Conservation (phyloP, 2,888 invertebrate genomes). For the Amiota mariae region DNA sequence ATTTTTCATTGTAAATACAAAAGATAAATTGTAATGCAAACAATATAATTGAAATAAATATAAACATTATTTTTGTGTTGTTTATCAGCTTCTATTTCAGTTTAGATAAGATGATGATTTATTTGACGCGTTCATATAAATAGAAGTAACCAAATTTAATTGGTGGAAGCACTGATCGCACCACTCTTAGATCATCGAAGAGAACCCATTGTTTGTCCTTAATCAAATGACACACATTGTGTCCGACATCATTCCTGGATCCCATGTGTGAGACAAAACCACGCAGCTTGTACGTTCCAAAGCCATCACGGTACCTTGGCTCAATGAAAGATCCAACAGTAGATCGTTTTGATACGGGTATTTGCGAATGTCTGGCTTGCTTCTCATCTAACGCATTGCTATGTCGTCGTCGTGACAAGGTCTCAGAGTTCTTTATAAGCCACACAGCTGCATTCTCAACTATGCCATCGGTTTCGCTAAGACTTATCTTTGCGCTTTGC, state of each 20-base stretch:
- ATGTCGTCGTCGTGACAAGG: background rate
- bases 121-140: slow-evolving; percentile 13
- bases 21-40: no score
- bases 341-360: background rate
- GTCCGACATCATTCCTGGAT: background rate
- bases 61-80: no score
- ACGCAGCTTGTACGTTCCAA: background rate
- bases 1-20: no score
- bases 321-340: no score
- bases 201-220: slow-evolving; percentile 5
- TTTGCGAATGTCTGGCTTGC: background rate
- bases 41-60: no score
- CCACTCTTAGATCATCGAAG: slow-evolving; percentile 8
- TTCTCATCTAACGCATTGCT: background rate
- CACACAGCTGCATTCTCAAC: background rate
- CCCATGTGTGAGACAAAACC: slow-evolving; percentile 23
- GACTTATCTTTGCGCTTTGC: background rate
- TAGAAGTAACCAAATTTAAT: slow-evolving; percentile 15
- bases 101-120: background rate
- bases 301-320: background rate
- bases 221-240: slow-evolving; percentile 10
- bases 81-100: no score
- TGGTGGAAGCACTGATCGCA: background rate
- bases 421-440: background rate
- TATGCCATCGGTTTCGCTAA: background rate